Base-by-base conservation (phyloP, 2,113 vertebrate species). In the Ploceus nigricollis region DNA sequence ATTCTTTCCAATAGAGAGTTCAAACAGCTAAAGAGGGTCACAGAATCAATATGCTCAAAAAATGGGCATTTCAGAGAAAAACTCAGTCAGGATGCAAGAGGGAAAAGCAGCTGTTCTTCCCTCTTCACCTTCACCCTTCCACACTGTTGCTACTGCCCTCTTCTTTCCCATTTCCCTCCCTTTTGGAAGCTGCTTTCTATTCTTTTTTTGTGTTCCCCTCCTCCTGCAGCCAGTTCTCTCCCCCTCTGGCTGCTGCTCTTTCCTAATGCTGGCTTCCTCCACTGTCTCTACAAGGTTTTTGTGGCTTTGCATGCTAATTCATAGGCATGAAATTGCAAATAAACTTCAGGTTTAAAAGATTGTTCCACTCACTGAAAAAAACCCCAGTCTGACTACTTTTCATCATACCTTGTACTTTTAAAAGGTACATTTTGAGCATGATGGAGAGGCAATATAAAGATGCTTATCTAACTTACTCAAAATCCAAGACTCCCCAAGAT, bases 111-210 rank as follows among this genome's bases (percentile, higher is more conserved):
- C 45, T 96, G 61, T 87, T 96, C 87, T 86, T 58, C 65, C 82
- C 61, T 91, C 75, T 96, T 97, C 91, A 93, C 96, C 93, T 91
- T 96, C 89, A 97, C 85, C 90, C 83, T 96, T 90, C 71, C 35
- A 80, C 40, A 85, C 50, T 94, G 80, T 69, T 92, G 63, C 78
- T 87, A 64, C 56, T 96, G 89, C 82, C 69, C 63, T 95, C 57
- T 47, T 85, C 27, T 70, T 87, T 86, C 80, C 60, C 48, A 75
- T 82, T 91, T 72, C 57, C 21, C 13, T 85, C 61, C 53, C 42
- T 82, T 95, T 70, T 87, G 44, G 70, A 95, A 90, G 24, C 45
- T 65, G 63, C 42, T 88, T 93, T 85, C 60, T 47, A 73, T 87
- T 94, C 33, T 70, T 30, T 84, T 63, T 81, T 33, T 87, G 27